Evolutionary conservation across 2,888 invertebrate species (phyloP), one percentile per base, ranked within the genome.

Genomic region (Opisthograptis luteolata): DNA sequence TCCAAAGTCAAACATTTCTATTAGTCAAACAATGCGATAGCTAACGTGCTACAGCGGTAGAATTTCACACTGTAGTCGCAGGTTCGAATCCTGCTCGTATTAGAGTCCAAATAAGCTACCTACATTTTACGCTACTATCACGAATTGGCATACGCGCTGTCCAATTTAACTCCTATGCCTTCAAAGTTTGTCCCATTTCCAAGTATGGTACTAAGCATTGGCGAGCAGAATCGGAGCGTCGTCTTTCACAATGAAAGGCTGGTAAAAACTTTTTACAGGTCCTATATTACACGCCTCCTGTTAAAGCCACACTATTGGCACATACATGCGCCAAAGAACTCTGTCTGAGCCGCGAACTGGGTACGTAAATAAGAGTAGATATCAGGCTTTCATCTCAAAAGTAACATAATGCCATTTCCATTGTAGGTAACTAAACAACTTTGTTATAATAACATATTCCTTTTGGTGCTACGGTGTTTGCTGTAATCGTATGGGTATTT

Each of bases 271-370:
- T 55, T 50, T 91, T 92, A 19, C 85, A 98, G 97, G 94, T 98
- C 52, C 91, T 99, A 36, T 98, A 97, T 82, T 97, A 96, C 79
- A 95, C 96, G 43, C 94, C 95, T 60, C 96, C 97, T 0, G 88
- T 99, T 43, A 93, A 97, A 68, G 92, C 94, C 47, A 93, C 95
- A 42, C 84, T 98, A 51, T 89, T 98, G 55, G 94, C 94, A 14
- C 99, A 99, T 80, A 92, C 97, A 1, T 99, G 99, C 79, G 93
- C 94, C 45, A 95, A 96, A 81, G 98, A 99, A 82, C 98, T 97
- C 80, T 99, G 99, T 84, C 91, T 99, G 34, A 95, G 97, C 43
- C 99, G 99, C 86, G 98, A 99, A 91, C 90, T 99, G 66, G 97
- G 91, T 91, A 69, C 64, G 77, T 66, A 64, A 39, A 46, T n/a